Evolutionary conservation across 2,113 vertebrate genomes (phyloP).

Genomic region (Chionodraco myersi): DNA sequence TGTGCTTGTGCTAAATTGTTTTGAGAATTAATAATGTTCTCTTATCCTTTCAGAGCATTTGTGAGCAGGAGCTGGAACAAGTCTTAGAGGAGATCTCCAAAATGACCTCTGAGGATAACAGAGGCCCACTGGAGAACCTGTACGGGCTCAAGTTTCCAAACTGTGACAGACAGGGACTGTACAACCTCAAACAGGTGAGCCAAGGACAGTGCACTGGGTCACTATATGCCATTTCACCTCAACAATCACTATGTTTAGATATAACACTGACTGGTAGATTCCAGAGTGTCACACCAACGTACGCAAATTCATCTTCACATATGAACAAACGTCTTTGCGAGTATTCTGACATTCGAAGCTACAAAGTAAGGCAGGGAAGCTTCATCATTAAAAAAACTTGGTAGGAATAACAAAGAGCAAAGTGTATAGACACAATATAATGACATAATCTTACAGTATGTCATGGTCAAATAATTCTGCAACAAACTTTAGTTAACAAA

Average conservation of each 20-base stretch:
- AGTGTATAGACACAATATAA: not conserved
- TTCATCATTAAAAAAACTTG: not conserved
- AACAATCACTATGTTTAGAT: not conserved
- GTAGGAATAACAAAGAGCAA: not conserved
- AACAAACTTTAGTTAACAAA: not conserved
- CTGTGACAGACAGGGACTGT: conserved; percentile 93
- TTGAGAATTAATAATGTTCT: not conserved
- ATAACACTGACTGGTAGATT: not conserved
- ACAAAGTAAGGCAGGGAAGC: not conserved
- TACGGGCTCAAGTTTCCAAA: conserved; percentile 95
- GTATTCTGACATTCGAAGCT: not conserved
- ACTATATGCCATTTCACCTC: not conserved
- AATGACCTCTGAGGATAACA: conserved; percentile 91
- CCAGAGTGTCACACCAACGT: not conserved
- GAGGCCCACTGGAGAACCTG: conserved; percentile 92
- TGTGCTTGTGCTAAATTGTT: too few species aligned
- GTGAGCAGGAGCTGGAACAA: conserved; percentile 92
- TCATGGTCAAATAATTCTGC: not conserved
- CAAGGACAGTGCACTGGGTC: not conserved
- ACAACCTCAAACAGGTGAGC: conserved; percentile 95
- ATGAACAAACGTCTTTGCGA: not conserved
- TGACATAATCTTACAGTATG: not conserved
- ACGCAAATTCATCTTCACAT: not conserved
- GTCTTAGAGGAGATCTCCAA: conserved; percentile 93
- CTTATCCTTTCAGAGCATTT: conserved; percentile 84